Percentiles rank a stretch among this genome's conserved stretches.
Conservation (phyloP, 2,888 invertebrate genomes). For the Spodoptera littoralis region DNA sequence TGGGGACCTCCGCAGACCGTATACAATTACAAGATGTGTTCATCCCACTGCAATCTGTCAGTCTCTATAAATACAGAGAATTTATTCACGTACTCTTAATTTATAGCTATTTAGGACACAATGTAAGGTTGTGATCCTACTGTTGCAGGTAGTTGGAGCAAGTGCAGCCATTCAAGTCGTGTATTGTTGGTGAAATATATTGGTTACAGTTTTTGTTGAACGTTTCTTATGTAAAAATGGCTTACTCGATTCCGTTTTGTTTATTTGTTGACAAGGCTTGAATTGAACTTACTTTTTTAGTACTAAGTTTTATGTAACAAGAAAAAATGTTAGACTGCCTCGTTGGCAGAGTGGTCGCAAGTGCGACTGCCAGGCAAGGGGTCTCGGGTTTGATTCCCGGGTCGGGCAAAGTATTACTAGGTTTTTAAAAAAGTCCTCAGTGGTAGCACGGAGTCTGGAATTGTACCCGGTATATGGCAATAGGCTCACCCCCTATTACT, state of each 20-base stretch:
- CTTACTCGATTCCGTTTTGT: not conserved
- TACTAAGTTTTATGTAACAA: too few relatives aligned
- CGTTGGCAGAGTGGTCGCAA: too few relatives aligned
- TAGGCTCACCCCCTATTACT: too few relatives aligned
- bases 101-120: constrained; percentile 84
- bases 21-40: constrained; percentile 86
- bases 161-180: constrained; percentile 42
- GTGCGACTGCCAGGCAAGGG: too few relatives aligned
- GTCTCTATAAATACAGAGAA: constrained; percentile 79
- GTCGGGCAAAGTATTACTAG: too few relatives aligned
- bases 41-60: constrained; percentile 84
- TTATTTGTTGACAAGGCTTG: too few relatives aligned
- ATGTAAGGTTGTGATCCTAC: constrained; percentile 68
- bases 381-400: too few relatives aligned
- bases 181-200: constrained; percentile 47
- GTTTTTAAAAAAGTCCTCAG: too few relatives aligned
- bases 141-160: constrained; percentile 51
- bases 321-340: too few relatives aligned
- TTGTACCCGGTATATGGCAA: too few relatives aligned
- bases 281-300: too few relatives aligned
- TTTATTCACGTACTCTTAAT: constrained; percentile 81
- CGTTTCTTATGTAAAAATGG: constrained; percentile 9
- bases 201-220: constrained; percentile 33
- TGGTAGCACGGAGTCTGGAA: too few relatives aligned
- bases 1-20: constrained; percentile 75